Percentiles rank a stretch among this genome's conserved stretches.
These are phyloP conservation scores for Psittacula derbiana DNA, from an alignment of 2,797 vertebrate genomes.

Conservation along the genomic window DNA sequence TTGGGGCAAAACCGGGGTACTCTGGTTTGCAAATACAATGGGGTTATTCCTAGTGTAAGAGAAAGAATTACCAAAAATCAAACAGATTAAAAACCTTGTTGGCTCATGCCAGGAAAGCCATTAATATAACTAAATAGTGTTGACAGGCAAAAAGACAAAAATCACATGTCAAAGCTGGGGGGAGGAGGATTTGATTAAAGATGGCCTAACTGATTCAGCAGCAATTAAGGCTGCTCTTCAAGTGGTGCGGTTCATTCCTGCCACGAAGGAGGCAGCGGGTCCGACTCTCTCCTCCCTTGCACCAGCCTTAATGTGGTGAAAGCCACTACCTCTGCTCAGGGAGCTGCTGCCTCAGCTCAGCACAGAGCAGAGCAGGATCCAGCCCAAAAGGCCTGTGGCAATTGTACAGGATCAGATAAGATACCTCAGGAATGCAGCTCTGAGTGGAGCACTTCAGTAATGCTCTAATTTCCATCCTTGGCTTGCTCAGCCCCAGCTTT, in stretches of 20 bases:
- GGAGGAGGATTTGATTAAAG: conserved; percentile 46
- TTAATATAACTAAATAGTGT: conserved; percentile 32
- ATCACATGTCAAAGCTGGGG: conserved; percentile 23
- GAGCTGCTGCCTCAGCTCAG: neutral
- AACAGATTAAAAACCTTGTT: neutral
- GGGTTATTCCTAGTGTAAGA: neutral
- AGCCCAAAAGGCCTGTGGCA: neutral
- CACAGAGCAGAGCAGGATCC: neutral
- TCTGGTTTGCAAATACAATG: neutral
- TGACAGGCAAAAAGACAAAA: conserved; percentile 48
- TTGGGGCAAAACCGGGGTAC: neutral
- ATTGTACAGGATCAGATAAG: conserved; percentile 52
- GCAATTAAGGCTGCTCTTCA: conserved; percentile 21
- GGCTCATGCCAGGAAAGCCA: conserved; percentile 26
- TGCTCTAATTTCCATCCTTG: conserved; percentile 24
- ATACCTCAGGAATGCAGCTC: conserved; percentile 53
- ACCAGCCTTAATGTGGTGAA: neutral
- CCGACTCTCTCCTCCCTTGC: neutral
- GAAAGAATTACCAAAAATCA: conserved; percentile 15
- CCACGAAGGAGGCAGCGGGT: neutral
- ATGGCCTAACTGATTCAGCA: conserved; percentile 28
- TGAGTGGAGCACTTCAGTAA: conserved; percentile 3
- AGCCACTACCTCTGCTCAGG: neutral
- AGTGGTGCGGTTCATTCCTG: neutral
- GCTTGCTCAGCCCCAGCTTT: neutral